phyloP scores from a whole-genome alignment of 1,140 invertebrate species.

The Zaprionus tsacasi region DNA sequence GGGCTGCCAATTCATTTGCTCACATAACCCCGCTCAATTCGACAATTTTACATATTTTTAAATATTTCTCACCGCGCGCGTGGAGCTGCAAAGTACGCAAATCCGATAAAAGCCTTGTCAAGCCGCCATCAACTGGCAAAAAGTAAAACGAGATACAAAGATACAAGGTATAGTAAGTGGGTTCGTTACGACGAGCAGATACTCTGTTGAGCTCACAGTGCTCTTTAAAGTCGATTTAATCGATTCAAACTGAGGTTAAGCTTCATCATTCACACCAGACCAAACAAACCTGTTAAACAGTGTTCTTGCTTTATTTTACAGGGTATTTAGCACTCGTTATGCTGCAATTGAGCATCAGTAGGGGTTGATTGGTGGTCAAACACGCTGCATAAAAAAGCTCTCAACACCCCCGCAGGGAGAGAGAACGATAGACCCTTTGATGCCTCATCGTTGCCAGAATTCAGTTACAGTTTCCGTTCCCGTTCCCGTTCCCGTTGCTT shows the following conservation, averaged over 20 bases:
- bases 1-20: slow-evolving; percentile 8
- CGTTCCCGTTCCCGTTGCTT: slow-evolving; percentile 16
- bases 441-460: slow-evolving; percentile 60
- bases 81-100: slow-evolving; percentile 43
- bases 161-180: background rate
- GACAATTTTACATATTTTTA: slow-evolving; percentile 61
- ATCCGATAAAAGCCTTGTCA: slow-evolving; percentile 70
- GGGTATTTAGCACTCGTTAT: slow-evolving; percentile 34
- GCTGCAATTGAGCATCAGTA: slow-evolving; percentile 38
- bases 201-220: background rate
- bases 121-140: slow-evolving; percentile 33
- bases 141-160: slow-evolving; percentile 29
- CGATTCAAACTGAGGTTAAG: too few relatives aligned
- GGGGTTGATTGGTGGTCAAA: slow-evolving; percentile 63
- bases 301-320: background rate
- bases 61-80: slow-evolving; percentile 43
- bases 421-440: slow-evolving; percentile 41
- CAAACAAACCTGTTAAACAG: background rate
- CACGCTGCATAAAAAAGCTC: slow-evolving; percentile 8
- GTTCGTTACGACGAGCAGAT: background rate
- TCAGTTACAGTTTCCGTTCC: slow-evolving; percentile 58
- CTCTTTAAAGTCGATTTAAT: too few relatives aligned
- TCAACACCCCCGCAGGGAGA: slow-evolving; percentile 4
- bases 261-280: background rate
- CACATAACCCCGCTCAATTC: slow-evolving; percentile 38